Evolutionary conservation across 2,113 vertebrate genomes (phyloP).

Genomic region (Dascyllus trimaculatus): DNA sequence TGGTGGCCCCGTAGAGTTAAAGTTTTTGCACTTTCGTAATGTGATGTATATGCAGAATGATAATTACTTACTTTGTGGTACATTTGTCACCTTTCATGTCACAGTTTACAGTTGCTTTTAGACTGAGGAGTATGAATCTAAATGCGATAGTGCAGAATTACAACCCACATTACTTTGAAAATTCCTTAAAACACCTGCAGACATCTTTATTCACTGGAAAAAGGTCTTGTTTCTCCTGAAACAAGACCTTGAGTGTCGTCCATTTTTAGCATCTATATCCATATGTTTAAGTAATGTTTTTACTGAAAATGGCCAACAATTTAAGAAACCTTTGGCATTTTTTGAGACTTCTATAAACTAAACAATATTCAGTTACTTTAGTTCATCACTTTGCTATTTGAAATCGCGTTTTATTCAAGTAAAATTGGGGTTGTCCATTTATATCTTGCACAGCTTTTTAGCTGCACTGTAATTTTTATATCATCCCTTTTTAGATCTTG

Average conservation of each 20-base stretch:
- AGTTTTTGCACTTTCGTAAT: constrained; percentile 9
- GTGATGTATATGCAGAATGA: constrained; percentile 8
- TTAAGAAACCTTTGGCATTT: too few species aligned
- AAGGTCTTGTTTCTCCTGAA: background rate
- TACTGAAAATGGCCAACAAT: background rate
- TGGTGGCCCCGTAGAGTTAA: constrained; percentile 5
- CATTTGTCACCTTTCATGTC: constrained; percentile 7
- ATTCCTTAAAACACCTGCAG: constrained; percentile 43
- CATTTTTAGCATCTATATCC: constrained; percentile 1
- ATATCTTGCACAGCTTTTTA: background rate
- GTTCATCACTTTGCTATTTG: too few species aligned
- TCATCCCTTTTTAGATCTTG: background rate
- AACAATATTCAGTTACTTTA: too few species aligned
- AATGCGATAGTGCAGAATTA: constrained; percentile 45
- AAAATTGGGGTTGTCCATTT: background rate
- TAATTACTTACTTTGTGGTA: background rate
- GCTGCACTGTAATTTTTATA: background rate
- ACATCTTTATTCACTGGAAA: constrained; percentile 10
- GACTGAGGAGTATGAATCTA: background rate
- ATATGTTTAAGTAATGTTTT: background rate
- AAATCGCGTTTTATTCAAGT: too few species aligned
- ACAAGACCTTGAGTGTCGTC: background rate
- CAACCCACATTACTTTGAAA: constrained; percentile 7
- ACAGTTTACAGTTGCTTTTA: constrained; percentile 27
- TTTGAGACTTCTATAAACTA: too few species aligned